These are phyloP conservation scores for Palythoa grandis DNA, from an alignment of 92 coral and sea anemone species.

Conservation along the genomic window DNA sequence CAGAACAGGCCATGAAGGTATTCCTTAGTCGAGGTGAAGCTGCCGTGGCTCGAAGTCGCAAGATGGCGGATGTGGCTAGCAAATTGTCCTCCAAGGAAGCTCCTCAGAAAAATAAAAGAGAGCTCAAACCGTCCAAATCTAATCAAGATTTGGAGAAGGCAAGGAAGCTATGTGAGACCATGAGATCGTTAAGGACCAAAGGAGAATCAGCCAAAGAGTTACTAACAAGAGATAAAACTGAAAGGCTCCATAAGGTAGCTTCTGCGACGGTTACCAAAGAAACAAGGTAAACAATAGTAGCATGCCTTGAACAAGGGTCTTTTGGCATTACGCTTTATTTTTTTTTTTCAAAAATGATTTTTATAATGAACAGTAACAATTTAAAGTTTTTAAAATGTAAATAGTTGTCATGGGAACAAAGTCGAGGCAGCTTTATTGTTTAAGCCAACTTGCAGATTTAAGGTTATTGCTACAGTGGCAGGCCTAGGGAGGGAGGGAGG, in stretches of 20 bases:
- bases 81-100: not conserved
- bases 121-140: conserved; percentile 39
- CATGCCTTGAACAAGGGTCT: not conserved
- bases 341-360: too few relatives aligned
- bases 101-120: conserved; percentile 13
- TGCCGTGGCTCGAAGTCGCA: conserved; percentile 63
- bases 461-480: too few relatives aligned
- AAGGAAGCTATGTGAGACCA: conserved; percentile 69
- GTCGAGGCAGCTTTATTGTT: too few relatives aligned
- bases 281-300: not conserved
- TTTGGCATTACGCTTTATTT: too few relatives aligned
- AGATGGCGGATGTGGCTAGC: conserved; percentile 22
- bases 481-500: too few relatives aligned
- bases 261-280: conserved; percentile 15
- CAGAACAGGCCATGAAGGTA: conserved; percentile 92
- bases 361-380: too few relatives aligned
- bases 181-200: conserved; percentile 74
- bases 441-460: too few relatives aligned
- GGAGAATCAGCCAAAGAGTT: conserved; percentile 57
- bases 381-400: too few relatives aligned
- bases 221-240: conserved; percentile 48
- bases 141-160: conserved; percentile 83
- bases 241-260: conserved; percentile 75
- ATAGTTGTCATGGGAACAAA: too few relatives aligned
- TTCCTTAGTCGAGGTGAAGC: conserved; percentile 81